These are phyloP conservation scores for Xenotilapia longispinis DNA, from an alignment of 2,113 vertebrate genomes.

Conservation along the genomic window DNA sequence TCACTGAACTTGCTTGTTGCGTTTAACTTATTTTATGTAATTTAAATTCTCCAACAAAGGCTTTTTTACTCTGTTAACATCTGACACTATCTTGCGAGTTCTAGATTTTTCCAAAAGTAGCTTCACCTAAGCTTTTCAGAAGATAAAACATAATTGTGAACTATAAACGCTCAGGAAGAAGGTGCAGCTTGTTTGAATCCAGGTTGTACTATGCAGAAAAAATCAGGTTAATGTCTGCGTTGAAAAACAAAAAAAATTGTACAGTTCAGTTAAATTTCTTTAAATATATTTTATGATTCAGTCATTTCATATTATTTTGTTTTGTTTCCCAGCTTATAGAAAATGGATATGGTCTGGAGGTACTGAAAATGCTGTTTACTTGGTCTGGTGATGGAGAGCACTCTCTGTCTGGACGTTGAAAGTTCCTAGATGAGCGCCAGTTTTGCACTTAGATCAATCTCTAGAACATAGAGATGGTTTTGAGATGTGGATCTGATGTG, in stretches of 20 bases:
- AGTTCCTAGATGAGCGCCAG: not conserved
- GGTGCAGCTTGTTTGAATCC: not conserved
- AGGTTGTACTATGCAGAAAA: not conserved
- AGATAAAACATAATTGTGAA: not conserved
- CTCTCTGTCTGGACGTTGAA: not conserved
- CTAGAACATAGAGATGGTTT: not conserved
- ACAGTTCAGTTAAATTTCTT: not conserved
- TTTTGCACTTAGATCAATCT: not conserved
- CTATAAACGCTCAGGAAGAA: not conserved
- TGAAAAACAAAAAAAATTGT: not conserved
- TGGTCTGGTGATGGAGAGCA: conserved; percentile 23
- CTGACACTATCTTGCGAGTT: not conserved
- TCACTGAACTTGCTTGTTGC: not conserved
- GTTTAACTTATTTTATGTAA: not conserved
- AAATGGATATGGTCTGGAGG: not conserved
- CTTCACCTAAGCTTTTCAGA: not conserved
- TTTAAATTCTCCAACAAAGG: not conserved
- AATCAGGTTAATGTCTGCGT: not conserved
- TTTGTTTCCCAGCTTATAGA: not conserved
- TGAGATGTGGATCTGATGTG: not conserved
- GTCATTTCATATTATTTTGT: not conserved
- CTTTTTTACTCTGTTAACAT: not conserved
- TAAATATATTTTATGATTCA: not conserved
- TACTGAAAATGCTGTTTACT: not conserved
- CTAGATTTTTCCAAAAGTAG: not conserved